Conservation (phyloP, 53 echinoderm and acorn worm species). For the Zoroaster sp. region DNA sequence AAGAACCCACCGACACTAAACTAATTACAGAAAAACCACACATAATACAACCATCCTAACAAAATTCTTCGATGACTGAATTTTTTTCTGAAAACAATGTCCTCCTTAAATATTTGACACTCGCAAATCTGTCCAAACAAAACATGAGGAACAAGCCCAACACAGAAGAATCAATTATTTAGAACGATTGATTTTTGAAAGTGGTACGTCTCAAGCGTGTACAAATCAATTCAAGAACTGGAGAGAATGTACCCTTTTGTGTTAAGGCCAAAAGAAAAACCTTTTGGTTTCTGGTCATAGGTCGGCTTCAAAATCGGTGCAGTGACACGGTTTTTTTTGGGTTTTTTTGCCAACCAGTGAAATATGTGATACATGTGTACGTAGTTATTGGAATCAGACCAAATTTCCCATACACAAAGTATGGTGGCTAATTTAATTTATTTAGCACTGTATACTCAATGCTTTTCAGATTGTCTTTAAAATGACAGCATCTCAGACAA, state of each 20-base stretch:
- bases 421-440: not conserved
- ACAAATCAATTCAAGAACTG: not conserved
- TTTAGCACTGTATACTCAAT: not conserved
- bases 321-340: too few species aligned
- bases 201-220: not conserved
- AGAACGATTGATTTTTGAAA: not conserved
- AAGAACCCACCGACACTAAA: not conserved
- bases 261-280: not conserved
- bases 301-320: too few species aligned
- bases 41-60: not conserved
- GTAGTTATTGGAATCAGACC: too few species aligned
- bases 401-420: not conserved
- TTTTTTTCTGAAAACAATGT: not conserved
- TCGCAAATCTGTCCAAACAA: not conserved
- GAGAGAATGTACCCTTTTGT: not conserved
- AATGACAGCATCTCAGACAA: too few species aligned
- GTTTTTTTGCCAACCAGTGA: too few species aligned
- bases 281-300: not conserved
- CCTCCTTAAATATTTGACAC: not conserved
- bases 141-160: not conserved
- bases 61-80: not conserved
- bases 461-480: too few species aligned
- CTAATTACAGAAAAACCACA: not conserved
- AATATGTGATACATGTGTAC: too few species aligned
- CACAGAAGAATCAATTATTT: not conserved